Base-by-base conservation (phyloP, 2,888 invertebrate genomes). In the Tipula unca region DNA sequence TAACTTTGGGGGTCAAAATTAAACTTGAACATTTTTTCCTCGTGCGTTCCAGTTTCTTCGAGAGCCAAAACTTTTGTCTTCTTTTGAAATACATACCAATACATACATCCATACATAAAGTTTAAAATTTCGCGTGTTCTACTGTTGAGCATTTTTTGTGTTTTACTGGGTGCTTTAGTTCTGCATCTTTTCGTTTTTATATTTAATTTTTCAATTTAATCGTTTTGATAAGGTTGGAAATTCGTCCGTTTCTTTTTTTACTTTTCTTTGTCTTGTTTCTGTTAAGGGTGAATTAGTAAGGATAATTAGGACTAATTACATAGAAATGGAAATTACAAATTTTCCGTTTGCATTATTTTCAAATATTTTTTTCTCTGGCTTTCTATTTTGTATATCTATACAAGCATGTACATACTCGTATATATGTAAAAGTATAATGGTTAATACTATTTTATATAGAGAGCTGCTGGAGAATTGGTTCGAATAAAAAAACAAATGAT, bases 231-330 rank as follows among this genome's bases (percentile, higher is more conserved):
- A 69, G 69, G 69, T 69, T 69, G 69, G 69, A 25, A 69, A 69
- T 69, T 69, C 69, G 13, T 25, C 25, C 0, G 20, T 69, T 25
- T 20, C 8, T 69, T 69, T 25, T 69, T 69, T 69, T 17, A 17
- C 5, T 48, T 69, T 69, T 69, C 69, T 20, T 69, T 69, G 69
- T 25, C 69, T 25, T 25, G 69, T 69, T 69, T 69, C 25, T 69
- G 69, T 69, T 69, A 20, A 69, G 69, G 69, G 69, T 69, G 69
- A 69, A 69, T 69, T 69, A 69, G 69, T 69, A 69, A 69, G 69
- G 69, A 69, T 69, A 69, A 69, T 69, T 69, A 69, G 25, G 69
- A 69, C 69, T 69, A 69, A 69, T 69, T 69, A 69, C 69, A 69
- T 69, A 20, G 69, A 69, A 69, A 69, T 69, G 69, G 69, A 25